These are phyloP conservation scores for Lepisosteus oculatus DNA, from an alignment of 2,113 vertebrate genomes.

Conservation along the genomic window DNA sequence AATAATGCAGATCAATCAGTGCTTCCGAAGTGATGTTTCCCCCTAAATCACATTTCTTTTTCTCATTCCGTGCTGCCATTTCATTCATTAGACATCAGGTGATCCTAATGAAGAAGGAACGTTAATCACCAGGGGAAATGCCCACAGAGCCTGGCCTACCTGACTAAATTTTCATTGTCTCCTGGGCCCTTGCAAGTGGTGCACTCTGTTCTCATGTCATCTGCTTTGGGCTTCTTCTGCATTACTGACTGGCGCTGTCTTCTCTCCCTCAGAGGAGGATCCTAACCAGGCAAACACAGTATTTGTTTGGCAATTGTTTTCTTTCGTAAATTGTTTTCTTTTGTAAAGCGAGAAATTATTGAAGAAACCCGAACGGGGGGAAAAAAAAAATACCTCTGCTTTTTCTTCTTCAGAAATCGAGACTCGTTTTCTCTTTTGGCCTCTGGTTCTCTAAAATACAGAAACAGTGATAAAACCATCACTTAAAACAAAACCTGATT, in stretches of 20 bases:
- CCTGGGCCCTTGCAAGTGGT: conserved; percentile 89
- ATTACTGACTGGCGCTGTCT: conserved; percentile 83
- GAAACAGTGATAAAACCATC: neutral
- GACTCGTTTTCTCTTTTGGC: conserved; percentile 84
- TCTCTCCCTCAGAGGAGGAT: conserved; percentile 83
- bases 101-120: conserved; percentile 61
- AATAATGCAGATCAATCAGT: conserved; percentile 50
- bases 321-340: too few species aligned
- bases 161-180: conserved; percentile 96
- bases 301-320: conserved; percentile 33
- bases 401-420: conserved; percentile 89
- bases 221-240: conserved; percentile 91
- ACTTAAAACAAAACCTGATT: conserved; percentile 18
- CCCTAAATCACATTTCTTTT: conserved; percentile 26
- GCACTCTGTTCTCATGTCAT: conserved; percentile 91
- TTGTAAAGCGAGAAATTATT: neutral
- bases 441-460: conserved; percentile 87
- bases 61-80: conserved; percentile 22
- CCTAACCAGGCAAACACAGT: conserved; percentile 66
- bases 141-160: conserved; percentile 66
- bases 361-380: too few species aligned
- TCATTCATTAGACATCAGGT: conserved; percentile 39
- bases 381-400: conserved; percentile 68
- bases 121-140: conserved; percentile 58
- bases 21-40: conserved; percentile 30